Evolutionary conservation across 2,797 vertebrate genomes (phyloP).

Genomic region (Chrysocyon brachyurus): DNA sequence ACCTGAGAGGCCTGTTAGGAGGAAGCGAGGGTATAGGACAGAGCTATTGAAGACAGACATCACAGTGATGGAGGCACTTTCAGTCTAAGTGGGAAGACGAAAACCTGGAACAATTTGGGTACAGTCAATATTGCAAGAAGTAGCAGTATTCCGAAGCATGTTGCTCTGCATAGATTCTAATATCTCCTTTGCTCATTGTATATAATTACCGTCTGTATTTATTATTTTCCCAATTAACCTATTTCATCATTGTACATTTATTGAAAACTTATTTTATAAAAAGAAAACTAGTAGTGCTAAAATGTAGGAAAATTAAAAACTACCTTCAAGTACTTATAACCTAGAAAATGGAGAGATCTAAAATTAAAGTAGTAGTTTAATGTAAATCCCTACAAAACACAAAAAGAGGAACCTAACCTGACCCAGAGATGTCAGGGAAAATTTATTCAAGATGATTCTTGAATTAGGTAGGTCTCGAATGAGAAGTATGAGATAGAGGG

Average conservation of each 20-base stretch:
- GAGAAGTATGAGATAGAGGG: background rate
- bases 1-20: conserved; percentile 76
- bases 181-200: background rate
- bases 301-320: background rate
- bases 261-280: background rate
- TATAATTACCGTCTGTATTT: background rate
- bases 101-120: background rate
- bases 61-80: background rate
- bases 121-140: background rate
- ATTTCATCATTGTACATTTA: background rate
- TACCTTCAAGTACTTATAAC: background rate
- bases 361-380: conserved; percentile 13
- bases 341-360: background rate
- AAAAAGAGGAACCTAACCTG: background rate
- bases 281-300: background rate
- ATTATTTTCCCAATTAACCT: background rate
- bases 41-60: conserved; percentile 81
- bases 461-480: background rate
- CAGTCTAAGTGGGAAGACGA: background rate
- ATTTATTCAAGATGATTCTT: background rate
- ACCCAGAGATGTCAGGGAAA: background rate
- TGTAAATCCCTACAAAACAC: background rate
- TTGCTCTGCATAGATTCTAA: background rate
- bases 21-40: conserved; percentile 67
- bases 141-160: background rate